Conservation (phyloP, 2,113 vertebrate species). For the Agelaius phoeniceus region DNA sequence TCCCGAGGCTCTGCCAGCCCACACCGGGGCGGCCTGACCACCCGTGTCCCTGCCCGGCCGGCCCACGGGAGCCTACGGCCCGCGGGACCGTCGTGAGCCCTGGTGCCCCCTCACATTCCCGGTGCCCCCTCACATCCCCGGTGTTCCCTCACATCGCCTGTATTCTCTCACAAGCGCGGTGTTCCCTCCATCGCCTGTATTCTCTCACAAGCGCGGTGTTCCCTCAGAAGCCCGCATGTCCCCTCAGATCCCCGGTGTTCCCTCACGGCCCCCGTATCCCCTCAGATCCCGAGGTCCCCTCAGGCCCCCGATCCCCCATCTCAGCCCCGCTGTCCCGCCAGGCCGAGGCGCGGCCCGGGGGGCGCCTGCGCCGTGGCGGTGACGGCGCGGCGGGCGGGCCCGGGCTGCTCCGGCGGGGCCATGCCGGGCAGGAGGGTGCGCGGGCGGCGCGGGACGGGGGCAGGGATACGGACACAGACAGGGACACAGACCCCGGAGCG, state of each 20-base stretch:
- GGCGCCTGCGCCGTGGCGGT: neutral
- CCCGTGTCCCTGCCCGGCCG: neutral
- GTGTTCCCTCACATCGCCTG: neutral
- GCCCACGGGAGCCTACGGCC: neutral
- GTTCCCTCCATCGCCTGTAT: no score
- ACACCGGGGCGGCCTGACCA: no score
- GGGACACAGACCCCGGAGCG: neutral
- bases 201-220: neutral
- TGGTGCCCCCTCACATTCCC: neutral
- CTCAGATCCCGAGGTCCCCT: rapidly evolving
- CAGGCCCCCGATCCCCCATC: rapidly evolving
- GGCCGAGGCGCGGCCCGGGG: neutral
- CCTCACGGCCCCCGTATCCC: neutral
- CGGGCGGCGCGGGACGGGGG: neutral
- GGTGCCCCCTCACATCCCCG: rapidly evolving
- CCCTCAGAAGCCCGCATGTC: no score
- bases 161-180: no score
- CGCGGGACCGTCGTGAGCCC: neutral
- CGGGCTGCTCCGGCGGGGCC: neutral
- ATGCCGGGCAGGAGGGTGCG: neutral
- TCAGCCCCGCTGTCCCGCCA: rapidly evolving
- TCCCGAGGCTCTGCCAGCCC: rapidly evolving
- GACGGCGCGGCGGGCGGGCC: neutral
- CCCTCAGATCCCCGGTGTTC: no score
- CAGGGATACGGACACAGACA: neutral